Percentiles rank a stretch among this genome's conserved stretches.
These are phyloP conservation scores for Meteorus cinctellus DNA, from an alignment of 2,888 invertebrate species.

Conservation along the genomic window DNA sequence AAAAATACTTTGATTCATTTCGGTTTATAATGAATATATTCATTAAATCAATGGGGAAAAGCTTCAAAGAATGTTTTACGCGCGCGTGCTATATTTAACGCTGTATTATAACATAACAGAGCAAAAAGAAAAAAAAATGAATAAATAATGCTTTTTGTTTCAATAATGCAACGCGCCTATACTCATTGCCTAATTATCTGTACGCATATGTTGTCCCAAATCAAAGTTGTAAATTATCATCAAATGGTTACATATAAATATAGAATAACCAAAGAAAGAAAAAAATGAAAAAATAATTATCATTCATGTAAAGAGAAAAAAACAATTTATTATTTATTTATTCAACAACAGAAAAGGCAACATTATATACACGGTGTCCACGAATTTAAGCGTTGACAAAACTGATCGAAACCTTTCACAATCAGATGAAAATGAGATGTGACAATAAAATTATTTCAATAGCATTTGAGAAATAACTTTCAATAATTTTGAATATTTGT, in stretches of 20 bases:
- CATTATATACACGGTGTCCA: too few species aligned
- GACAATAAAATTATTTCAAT: too few species aligned
- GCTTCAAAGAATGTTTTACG: constrained; percentile 1
- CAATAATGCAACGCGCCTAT: constrained; percentile 18
- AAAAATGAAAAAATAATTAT: constrained; percentile 7
- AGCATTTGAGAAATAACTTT: too few species aligned
- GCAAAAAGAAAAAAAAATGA: background rate
- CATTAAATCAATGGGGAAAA: background rate
- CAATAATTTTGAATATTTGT: too few species aligned
- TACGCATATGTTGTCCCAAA: background rate
- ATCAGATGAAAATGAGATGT: too few species aligned
- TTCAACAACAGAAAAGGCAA: too few species aligned
- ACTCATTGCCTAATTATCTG: background rate
- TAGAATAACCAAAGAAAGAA: background rate
- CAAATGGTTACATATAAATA: background rate
- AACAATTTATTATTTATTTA: background rate
- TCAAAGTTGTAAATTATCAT: background rate
- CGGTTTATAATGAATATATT: background rate
- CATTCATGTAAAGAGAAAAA: background rate
- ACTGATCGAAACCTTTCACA: too few species aligned
- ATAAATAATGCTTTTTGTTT: constrained; percentile 14
- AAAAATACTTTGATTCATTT: background rate
- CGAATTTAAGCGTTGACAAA: too few species aligned
- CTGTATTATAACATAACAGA: background rate
- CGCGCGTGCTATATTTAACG: constrained; percentile 5